Conservation (phyloP, 1,140 invertebrate species). For the Drosophila lowei region DNA sequence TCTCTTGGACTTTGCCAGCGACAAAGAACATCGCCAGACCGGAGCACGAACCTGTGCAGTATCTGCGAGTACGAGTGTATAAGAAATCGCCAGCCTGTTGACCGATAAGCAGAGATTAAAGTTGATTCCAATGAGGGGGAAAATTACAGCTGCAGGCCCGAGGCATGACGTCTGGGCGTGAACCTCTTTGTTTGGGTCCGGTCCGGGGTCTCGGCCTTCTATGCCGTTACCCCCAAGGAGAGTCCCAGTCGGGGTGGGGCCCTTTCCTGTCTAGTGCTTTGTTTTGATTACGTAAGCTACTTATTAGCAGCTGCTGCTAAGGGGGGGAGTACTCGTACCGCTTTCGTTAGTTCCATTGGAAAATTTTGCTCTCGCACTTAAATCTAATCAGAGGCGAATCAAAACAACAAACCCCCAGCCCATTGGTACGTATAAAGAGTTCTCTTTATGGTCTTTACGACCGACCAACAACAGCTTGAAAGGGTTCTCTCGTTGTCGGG, state of each 20-base stretch:
- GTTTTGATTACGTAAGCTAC: constrained; percentile 40
- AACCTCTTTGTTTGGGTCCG: constrained; percentile 16
- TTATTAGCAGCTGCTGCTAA: constrained; percentile 14
- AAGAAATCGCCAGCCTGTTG: constrained; percentile 37
- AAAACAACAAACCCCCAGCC: constrained; percentile 30
- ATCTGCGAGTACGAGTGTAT: background rate
- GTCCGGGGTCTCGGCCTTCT: constrained; percentile 8
- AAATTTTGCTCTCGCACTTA: constrained; percentile 52
- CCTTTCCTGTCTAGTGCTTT: constrained; percentile 30
- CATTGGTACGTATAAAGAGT: constrained; percentile 17
- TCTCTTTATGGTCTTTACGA: constrained; percentile 21
- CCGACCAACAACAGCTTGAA: constrained; percentile 26
- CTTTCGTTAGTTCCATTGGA: constrained; percentile 9
- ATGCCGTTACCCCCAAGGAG: no score
- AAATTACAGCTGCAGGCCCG: constrained; percentile 27
- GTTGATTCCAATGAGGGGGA: constrained; percentile 29
- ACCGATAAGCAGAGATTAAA: constrained; percentile 41
- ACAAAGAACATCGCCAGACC: no score
- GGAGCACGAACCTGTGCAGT: no score
- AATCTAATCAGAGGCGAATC: constrained; percentile 59
- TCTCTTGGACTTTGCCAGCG: no score
- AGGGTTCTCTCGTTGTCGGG: constrained; percentile 10
- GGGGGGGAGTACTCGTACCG: constrained; percentile 17
- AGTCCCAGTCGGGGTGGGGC: background rate
- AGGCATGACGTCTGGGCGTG: constrained; percentile 40